Conservation (phyloP, 2,113 vertebrate species). For the Sapajus apella region DNA sequence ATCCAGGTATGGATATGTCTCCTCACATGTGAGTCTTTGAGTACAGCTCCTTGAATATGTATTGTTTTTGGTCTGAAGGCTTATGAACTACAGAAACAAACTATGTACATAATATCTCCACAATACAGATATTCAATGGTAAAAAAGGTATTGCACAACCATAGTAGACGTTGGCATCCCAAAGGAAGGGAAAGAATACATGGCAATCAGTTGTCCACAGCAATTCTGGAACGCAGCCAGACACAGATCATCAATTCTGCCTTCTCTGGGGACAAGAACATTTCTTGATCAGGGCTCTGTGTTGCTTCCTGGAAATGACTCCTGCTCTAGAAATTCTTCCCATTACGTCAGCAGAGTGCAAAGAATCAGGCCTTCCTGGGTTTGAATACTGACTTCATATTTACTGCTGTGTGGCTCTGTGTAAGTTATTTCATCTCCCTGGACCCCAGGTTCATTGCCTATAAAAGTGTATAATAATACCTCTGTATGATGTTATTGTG, state of each 20-base stretch:
- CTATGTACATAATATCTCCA: background rate
- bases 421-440: background rate
- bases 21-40: background rate
- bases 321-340: background rate
- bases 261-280: background rate
- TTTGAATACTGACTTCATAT: background rate
- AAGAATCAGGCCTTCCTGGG: background rate
- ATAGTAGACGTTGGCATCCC: background rate
- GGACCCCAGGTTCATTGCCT: background rate
- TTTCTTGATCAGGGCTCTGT: background rate
- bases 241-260: background rate
- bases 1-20: background rate
- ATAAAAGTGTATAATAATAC: background rate
- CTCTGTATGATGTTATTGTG: background rate
- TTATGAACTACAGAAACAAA: background rate
- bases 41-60: background rate
- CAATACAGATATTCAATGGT: background rate
- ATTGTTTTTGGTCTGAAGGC: background rate
- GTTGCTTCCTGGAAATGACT: background rate
- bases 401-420: background rate
- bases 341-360: background rate
- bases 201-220: background rate
- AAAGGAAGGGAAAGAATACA: background rate
- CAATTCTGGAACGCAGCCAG: background rate
- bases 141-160: background rate